phyloP scores from a whole-genome alignment of 2,113 vertebrate species.

The Pteropus alecto region DNA sequence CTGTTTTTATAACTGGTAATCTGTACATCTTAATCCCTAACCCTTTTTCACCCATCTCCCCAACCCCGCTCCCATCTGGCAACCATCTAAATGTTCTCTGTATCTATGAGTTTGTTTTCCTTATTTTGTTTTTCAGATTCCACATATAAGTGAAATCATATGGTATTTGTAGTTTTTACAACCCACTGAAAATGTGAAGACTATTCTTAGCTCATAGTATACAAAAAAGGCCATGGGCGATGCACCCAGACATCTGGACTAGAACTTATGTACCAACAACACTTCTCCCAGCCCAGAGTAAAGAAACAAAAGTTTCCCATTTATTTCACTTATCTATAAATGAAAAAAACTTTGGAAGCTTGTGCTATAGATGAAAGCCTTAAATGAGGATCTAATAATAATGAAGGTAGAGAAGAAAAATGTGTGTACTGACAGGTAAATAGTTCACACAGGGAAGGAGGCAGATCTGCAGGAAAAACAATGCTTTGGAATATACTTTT shows the following conservation, averaged over 20 bases:
- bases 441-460: neutral
- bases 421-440: neutral
- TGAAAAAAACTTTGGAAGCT: neutral
- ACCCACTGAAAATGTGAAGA: neutral
- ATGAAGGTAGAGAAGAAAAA: neutral
- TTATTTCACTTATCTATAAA: constrained; percentile 13
- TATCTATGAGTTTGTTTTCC: too few relatives aligned
- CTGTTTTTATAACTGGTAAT: too few relatives aligned
- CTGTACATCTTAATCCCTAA: too few relatives aligned
- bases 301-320: neutral
- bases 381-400: constrained; percentile 1
- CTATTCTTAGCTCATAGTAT: neutral
- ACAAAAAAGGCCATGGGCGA: neutral
- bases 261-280: neutral
- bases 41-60: too few relatives aligned
- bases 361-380: neutral
- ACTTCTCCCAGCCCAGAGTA: neutral
- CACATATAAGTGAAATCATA: too few relatives aligned
- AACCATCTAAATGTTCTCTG: too few relatives aligned
- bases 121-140: too few relatives aligned
- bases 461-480: neutral
- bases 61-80: too few relatives aligned
- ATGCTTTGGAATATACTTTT: neutral
- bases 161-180: neutral
- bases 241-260: neutral